phyloP scores from a whole-genome alignment of 2,888 invertebrate species.

The Anoplius nigerrimus region DNA sequence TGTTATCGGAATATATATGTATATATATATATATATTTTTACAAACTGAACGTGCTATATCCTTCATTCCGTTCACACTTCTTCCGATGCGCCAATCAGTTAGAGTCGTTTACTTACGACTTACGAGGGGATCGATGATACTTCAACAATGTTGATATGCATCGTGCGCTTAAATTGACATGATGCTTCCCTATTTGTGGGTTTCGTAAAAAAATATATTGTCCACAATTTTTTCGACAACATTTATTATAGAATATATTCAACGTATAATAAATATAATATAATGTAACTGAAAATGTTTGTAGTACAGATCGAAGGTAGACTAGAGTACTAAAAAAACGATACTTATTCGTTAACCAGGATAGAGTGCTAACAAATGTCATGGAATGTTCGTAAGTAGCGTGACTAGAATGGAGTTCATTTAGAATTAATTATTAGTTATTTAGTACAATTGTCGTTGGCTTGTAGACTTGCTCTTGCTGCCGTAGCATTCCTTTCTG shows the following conservation, averaged over 20 bases:
- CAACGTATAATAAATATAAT: constrained; percentile 33
- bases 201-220: no score
- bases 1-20: constrained; percentile 17
- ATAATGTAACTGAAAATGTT: constrained; percentile 14
- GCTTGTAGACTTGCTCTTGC: neutral
- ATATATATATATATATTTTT: constrained; percentile 43
- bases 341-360: neutral
- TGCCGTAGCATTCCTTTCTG: no score
- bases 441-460: neutral
- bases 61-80: neutral
- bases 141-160: no score
- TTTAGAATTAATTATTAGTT: neutral
- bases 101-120: no score
- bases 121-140: no score
- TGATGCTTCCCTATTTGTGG: no score
- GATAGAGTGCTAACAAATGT: constrained; percentile 3
- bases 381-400: neutral
- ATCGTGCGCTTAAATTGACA: no score
- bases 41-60: constrained; percentile 6
- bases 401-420: neutral
- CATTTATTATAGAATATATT: constrained; percentile 45
- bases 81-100: no score
- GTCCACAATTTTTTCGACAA: constrained; percentile 29
- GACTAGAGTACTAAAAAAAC: constrained; percentile 1
- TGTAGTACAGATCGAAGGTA: neutral